Base-by-base conservation (phyloP, 2,113 vertebrate species). In the Rostratula benghalensis region DNA sequence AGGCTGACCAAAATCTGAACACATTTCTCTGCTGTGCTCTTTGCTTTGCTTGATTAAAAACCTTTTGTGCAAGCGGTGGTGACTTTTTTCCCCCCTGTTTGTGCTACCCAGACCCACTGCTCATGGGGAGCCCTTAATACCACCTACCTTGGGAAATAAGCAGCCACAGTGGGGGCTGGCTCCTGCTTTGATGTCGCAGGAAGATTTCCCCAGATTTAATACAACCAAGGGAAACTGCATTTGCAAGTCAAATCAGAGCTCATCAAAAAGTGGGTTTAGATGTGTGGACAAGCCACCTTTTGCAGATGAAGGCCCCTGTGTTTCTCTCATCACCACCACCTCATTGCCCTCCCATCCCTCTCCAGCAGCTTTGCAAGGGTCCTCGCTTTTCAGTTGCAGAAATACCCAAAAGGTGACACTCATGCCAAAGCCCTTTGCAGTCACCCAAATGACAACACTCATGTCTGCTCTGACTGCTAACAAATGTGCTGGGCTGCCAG, bases 41-140 rank as follows among this genome's bases (percentile, higher is more conserved):
- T 93, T 89, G 17, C 5, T 78, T 86, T 86, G 11, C 57, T 81
- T 48, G 63, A 76, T 92, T 93, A 81, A 88, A 95, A 91, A 14
- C 5, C 25, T 54, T 57, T 33, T 41, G 33, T 51, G 22, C 27
- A 64, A 71, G 53, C 41, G 53, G 39, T 54, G 53, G 46, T 43
- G 41, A 13, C 13, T 21, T 27, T 48, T 70, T 41, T 60, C 75
- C 79, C 56, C 71, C 37, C 43, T 68, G 7, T 68, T 95, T 87
- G 11, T 61, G 31, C 23, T 70, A 24, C 27, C 15, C 37, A 81
- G 46, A 31, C 41, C 27, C 75, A 46, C 15, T 4, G 5, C 31
- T 81, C 3, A 1, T 17, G 21, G 48, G 46, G 15, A 71, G 20
- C 60, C 30, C 43, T 61, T 57, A 45, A 35, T 27, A 45, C 35